Conservation (phyloP, 2,113 vertebrate species). For the Eidolon helvum region DNA sequence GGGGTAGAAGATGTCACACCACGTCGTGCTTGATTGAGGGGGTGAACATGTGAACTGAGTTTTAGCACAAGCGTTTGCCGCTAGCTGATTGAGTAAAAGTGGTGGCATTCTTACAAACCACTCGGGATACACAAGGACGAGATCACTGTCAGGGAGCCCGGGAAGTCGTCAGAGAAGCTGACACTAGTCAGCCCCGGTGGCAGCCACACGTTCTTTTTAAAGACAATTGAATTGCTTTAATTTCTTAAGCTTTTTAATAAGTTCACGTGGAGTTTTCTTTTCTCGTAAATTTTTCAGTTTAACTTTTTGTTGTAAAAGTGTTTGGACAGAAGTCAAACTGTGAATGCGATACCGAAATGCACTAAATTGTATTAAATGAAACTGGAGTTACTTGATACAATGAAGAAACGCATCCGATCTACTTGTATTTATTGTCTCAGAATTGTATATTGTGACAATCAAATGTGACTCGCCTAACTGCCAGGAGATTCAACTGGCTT, state of each 20-base stretch:
- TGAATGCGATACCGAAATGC: slow-evolving; percentile 46
- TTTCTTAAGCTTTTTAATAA: neutral
- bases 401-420: slow-evolving; percentile 20
- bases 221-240: neutral
- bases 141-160: neutral
- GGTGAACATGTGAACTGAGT: neutral
- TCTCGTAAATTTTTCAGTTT: neutral
- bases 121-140: neutral
- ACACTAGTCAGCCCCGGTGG: neutral
- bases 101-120: neutral
- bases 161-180: neutral
- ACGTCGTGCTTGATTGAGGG: neutral
- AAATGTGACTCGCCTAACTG: slow-evolving; percentile 22
- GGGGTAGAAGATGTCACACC: neutral
- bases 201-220: neutral
- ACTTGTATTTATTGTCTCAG: slow-evolving; percentile 66
- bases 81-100: neutral
- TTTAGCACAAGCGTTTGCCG: neutral
- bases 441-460: slow-evolving; percentile 60
- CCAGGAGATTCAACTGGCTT: neutral
- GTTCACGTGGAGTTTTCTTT: neutral
- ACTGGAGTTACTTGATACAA: slow-evolving; percentile 60
- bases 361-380: slow-evolving; percentile 51
- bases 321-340: neutral
- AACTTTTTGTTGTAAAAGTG: neutral